Percentiles rank a stretch among this genome's conserved stretches.
Conservation (phyloP, 2,888 invertebrate species). For the Magallana nippona region DNA sequence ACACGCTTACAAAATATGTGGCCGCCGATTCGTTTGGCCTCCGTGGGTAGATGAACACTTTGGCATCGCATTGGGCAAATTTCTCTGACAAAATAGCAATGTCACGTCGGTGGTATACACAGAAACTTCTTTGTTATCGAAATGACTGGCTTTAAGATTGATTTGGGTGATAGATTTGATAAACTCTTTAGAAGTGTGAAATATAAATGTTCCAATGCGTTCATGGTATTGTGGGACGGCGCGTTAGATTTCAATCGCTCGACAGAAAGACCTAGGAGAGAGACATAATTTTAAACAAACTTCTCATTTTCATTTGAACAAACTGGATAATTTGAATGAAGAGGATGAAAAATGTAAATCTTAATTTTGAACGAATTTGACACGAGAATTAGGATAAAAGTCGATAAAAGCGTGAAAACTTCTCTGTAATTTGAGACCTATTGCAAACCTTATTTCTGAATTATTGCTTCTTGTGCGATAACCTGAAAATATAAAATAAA, state of each 20-base stretch:
- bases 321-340: slow-evolving; percentile 15
- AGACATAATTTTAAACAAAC: slow-evolving; percentile 24
- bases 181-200: slow-evolving; percentile 23
- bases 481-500: neutral
- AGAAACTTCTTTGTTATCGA: slow-evolving; percentile 32
- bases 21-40: neutral
- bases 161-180: slow-evolving; percentile 27
- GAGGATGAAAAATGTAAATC: neutral
- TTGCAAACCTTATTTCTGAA: slow-evolving; percentile 6
- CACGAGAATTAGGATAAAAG: slow-evolving; percentile 3
- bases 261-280: neutral
- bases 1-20: neutral
- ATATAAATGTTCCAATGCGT: slow-evolving; percentile 19
- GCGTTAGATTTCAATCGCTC: slow-evolving; percentile 31
- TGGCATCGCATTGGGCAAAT: neutral
- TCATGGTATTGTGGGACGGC: slow-evolving; percentile 15
- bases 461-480: slow-evolving; percentile 12
- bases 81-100: slow-evolving; percentile 14
- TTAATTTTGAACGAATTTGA: slow-evolving; percentile 28
- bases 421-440: neutral
- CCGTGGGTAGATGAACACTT: slow-evolving; percentile 25
- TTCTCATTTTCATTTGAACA: slow-evolving; percentile 21
- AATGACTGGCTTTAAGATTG: slow-evolving; percentile 20
- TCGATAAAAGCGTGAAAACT: slow-evolving; percentile 1
- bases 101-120: neutral